phyloP scores from a whole-genome alignment of 1,140 invertebrate species.

The Bombus affinis region DNA sequence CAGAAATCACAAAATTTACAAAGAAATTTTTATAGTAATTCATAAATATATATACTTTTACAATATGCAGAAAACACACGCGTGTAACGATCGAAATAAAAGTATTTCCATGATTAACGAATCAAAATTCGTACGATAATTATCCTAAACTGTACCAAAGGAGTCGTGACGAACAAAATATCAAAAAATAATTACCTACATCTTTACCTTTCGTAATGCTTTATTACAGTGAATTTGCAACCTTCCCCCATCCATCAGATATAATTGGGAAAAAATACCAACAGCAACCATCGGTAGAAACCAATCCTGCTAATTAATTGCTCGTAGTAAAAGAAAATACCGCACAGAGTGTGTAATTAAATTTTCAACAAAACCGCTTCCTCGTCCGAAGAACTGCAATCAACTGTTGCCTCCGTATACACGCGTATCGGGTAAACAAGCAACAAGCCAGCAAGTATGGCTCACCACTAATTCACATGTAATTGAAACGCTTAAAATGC shows the following conservation, averaged over 20 bases:
- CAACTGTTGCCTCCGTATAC: background rate
- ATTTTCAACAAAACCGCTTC: conserved; percentile 4
- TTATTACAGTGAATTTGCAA: background rate
- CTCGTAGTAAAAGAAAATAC: too few species aligned
- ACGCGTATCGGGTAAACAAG: background rate
- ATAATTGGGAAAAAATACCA: background rate
- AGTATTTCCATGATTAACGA: too few species aligned
- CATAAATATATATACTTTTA: too few species aligned
- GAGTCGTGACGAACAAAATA: background rate
- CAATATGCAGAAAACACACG: too few species aligned
- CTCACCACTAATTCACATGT: conserved; percentile 29
- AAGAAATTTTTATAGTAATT: too few species aligned
- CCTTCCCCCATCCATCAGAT: background rate
- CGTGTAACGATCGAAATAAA: too few species aligned
- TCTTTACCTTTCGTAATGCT: background rate
- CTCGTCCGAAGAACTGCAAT: background rate
- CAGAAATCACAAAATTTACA: too few species aligned
- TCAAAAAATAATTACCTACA: background rate
- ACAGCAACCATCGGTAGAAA: background rate
- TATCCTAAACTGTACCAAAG: too few species aligned
- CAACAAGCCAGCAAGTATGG: background rate
- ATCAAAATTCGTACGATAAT: too few species aligned
- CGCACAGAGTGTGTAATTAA: conserved; percentile 11
- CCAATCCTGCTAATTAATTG: background rate
- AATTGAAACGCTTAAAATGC: conserved; percentile 37